Evolutionary conservation across 2,113 vertebrate genomes (phyloP).

Genomic region (Nothoprocta perdicaria): DNA sequence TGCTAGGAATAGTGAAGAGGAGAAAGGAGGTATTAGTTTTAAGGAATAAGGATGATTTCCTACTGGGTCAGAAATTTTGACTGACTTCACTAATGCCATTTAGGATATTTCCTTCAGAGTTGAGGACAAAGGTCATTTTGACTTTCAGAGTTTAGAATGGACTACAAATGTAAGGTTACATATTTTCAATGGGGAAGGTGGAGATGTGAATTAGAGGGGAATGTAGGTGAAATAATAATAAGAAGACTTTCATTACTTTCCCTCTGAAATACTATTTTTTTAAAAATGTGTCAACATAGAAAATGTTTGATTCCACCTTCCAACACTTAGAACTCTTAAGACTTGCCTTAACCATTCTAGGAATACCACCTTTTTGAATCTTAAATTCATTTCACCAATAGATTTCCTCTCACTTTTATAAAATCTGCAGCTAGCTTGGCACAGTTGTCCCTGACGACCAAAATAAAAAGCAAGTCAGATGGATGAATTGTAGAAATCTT

Average conservation of each 20-base stretch:
- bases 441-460: neutral
- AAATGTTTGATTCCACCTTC: neutral
- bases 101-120: neutral
- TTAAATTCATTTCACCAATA: neutral
- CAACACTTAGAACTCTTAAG: neutral
- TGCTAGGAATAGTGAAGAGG: neutral
- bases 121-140: neutral
- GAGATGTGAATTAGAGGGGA: neutral
- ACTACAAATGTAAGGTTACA: neutral
- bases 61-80: neutral
- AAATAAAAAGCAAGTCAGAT: slow-evolving; percentile 12
- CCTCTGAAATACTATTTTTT: neutral
- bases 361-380: neutral
- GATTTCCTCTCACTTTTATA: neutral
- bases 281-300: neutral
- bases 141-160: neutral
- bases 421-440: neutral
- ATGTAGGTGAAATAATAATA: neutral
- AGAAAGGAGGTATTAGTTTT: neutral
- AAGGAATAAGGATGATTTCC: neutral
- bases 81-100: neutral
- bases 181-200: neutral
- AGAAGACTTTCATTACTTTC: neutral
- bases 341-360: neutral
- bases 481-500: neutral